Base-by-base conservation (phyloP, 2,113 vertebrate species). In the Notarius quadriscutis region DNA sequence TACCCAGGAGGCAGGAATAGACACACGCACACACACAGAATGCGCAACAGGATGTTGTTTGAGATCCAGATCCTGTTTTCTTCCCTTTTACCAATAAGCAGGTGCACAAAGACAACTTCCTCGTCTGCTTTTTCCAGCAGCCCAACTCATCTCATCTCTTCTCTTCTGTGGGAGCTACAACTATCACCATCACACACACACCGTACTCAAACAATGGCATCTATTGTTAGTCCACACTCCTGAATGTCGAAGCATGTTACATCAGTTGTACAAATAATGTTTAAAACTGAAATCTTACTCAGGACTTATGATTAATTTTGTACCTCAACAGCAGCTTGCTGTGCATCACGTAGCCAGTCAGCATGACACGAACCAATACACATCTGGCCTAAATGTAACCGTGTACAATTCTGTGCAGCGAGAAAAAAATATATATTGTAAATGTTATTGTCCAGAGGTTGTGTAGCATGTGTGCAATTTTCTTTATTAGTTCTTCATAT, bases 1-100 rank as follows among this genome's bases (percentile, higher is more conserved):
- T 88, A 30, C 86, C 78, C 53, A 74, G 65, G 58, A 78, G 89
- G 89, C 90, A 92, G 92, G 91, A 94, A 93, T 87, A 92, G 30
- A 11, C 81, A 18, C 71, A n/a, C 71, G 69, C 78, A 53, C 57
- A 65, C 84, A 85, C 27, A 74, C 27, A 51, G 69, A 86, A 69
- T 58, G 18, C 27, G 85, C 78, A 90, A 87, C 91, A 94, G 94
- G 95, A 95, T 95, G 95, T 95, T 95, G 94, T 95, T 93, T 84
- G 86, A 93, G 87, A 89, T 89, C 84, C 25, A 89, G 89, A 92
- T 95, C 95, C 95, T 95, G 94, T 95, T 95, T 95, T 93, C 90
- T 93, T 93, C 89, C 90, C 20, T 89, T 92, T 92, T 90, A 91
- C 92, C 93, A 93, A 92, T 83, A 4, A 89, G 86, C 67, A 95